Percentiles rank a stretch among this genome's conserved stretches.
These are phyloP conservation scores for Centruroides vittatus DNA, from an alignment of 1,140 invertebrate species.

Conservation along the genomic window DNA sequence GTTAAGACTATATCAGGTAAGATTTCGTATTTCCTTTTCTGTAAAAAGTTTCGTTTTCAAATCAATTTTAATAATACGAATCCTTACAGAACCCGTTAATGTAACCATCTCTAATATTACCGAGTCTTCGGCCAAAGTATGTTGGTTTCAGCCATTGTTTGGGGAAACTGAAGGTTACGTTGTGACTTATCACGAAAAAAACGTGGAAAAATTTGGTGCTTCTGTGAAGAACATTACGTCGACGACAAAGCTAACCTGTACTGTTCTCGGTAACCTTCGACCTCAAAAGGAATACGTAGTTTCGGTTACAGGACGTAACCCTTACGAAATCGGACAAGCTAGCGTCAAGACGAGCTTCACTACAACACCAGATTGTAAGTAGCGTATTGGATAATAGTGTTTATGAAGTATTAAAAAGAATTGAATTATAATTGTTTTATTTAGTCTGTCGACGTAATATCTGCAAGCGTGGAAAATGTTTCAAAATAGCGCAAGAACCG, in stretches of 20 bases:
- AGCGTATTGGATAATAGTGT: not conserved
- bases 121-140: constrained; percentile 10
- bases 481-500: constrained; percentile 11
- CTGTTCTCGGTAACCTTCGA: constrained; percentile 2
- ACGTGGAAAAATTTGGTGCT: not conserved
- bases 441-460: constrained; percentile 14
- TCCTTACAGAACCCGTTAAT: constrained; percentile 8
- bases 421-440: not conserved
- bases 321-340: constrained; percentile 14
- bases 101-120: constrained; percentile 8
- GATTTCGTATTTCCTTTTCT: no score
- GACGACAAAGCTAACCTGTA: constrained; percentile 4
- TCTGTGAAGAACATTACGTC: constrained; percentile 11
- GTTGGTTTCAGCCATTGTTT: constrained; percentile 10
- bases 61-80: not conserved
- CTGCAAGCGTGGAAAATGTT: constrained; percentile 15
- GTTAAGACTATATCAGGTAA: constrained; percentile 16
- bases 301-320: constrained; percentile 16
- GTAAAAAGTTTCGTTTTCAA: no score
- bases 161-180: constrained; percentile 12
- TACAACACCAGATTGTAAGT: constrained; percentile 20
- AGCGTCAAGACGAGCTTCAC: constrained; percentile 11
- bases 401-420: no score
- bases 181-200: constrained; percentile 9
- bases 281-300: constrained; percentile 17